Evolutionary conservation across 2,797 vertebrate genomes (phyloP), one percentile per base, ranked within the genome.

Genomic region (Choloepus didactylus): DNA sequence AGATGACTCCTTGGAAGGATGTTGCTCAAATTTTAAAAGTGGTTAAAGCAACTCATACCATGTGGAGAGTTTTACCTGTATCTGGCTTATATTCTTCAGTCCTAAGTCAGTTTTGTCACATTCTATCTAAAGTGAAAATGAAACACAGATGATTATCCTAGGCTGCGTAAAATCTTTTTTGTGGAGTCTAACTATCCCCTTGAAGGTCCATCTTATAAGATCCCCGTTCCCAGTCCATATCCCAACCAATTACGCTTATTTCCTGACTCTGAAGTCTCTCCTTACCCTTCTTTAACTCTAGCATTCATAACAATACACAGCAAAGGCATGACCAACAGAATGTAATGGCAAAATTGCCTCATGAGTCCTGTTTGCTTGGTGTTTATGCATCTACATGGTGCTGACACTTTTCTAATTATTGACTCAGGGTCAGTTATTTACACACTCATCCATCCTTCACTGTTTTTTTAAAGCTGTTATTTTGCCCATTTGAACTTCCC

Each of bases 1-100:
- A 93, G 79, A 75, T 90, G 86, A 92, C 19, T 94, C 86, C 85
- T 95, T 72, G 93, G 76, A 97, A 95, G 62, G 69, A 49, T 49
- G 21, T 29, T 62, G 69, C 83, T 91, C 66, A 91, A 29, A 81
- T 67, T 93, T 96, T 94, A 91, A 93, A 97, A 95, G 81, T 60
- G 46, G 72, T 88, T 93, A 87, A 23, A 94, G 14, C 66, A 86
- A 60, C n/a, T 91, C 93, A 88, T 70, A 73, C 80, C 69, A 51
- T 60, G 35, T 87, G 73, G 64, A 93, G 27, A 80, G 18, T 69
- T 84, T 87, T 95, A 80, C 93, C 76, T 94, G 76, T 12, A 83
- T 96, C 84, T 82, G 41, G 18, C 51, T 97, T 75, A 80, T 93
- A n/a, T 49, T 89, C 41, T 93, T 72, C 38, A 66, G 62, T 54